phyloP scores from a whole-genome alignment of 2,888 invertebrate genomes.

The Ormyrus thymus region DNA sequence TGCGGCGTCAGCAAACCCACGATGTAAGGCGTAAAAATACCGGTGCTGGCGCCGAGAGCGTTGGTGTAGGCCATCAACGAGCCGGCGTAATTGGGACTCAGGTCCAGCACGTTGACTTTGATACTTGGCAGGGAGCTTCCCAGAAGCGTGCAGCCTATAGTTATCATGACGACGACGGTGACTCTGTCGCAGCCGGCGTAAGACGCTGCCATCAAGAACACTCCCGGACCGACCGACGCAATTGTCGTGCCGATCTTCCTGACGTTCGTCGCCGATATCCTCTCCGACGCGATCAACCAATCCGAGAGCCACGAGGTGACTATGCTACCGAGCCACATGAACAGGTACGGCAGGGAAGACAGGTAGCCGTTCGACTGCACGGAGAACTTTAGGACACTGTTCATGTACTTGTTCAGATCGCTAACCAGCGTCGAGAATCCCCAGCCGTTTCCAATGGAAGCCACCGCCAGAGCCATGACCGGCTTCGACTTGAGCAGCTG shows the following conservation, averaged over 20 bases:
- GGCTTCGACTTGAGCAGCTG: conserved; percentile 78
- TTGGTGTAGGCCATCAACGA: conserved; percentile 75
- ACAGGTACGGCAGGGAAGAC: conserved; percentile 74
- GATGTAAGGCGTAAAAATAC: conserved; percentile 82
- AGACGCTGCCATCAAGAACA: conserved; percentile 75
- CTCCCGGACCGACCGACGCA: conserved; percentile 75
- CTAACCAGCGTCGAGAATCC: conserved; percentile 71
- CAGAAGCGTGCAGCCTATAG: conserved; percentile 75
- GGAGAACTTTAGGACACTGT: conserved; percentile 72
- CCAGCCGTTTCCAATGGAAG: conserved; percentile 74
- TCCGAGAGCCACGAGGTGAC: conserved; percentile 73
- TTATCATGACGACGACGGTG: conserved; percentile 73
- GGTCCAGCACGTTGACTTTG: conserved; percentile 75
- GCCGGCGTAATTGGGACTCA: conserved; percentile 76
- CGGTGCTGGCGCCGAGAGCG: conserved; percentile 84
- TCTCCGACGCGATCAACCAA: conserved; percentile 68
- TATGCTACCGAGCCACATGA: conserved; percentile 74
- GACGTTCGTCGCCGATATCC: conserved; percentile 72
- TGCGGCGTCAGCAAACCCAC: conserved; percentile 79
- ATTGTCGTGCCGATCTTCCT: conserved; percentile 75
- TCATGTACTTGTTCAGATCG: conserved; percentile 74
- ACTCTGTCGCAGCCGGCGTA: conserved; percentile 74
- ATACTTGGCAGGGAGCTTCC: conserved; percentile 76
- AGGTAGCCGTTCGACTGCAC: conserved; percentile 73
- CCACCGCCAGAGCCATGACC: conserved; percentile 84